These are phyloP conservation scores for Heliocidaris tuberculata DNA, from an alignment of 35 echinoderm and acorn worm species.

Conservation along the genomic window DNA sequence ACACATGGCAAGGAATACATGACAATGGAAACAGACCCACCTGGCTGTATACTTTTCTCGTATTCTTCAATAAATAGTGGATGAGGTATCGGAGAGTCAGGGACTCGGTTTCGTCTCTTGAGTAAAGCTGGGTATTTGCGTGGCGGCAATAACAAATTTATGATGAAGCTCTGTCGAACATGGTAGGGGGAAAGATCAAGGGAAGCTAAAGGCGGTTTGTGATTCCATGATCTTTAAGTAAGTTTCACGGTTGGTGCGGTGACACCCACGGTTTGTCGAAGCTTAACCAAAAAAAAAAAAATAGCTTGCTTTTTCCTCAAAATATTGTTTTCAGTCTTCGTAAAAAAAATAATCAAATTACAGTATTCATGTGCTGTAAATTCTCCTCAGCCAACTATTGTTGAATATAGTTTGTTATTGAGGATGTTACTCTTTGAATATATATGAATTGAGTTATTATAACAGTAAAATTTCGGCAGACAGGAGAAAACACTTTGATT, in stretches of 20 bases:
- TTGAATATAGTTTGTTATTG: no score
- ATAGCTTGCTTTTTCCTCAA: no score
- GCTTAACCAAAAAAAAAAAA: no score
- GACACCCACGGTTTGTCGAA: no score
- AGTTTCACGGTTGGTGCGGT: neutral
- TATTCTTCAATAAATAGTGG: neutral
- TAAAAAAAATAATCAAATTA: no score
- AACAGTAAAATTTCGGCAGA: no score
- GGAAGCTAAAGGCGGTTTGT: neutral
- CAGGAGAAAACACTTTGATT: no score
- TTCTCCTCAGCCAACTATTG: no score
- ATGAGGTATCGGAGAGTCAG: neutral
- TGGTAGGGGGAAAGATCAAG: neutral
- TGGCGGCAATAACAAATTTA: slow-evolving; percentile 11
- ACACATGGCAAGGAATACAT: neutral
- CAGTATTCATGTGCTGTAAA: no score
- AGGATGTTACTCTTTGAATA: no score
- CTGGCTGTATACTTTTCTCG: neutral
- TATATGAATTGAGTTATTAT: no score
- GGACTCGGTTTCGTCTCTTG: neutral
- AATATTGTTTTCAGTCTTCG: no score
- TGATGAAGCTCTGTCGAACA: neutral
- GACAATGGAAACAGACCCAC: neutral
- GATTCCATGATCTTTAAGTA: neutral
- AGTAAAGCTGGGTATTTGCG: neutral